Percentiles rank a stretch among this genome's conserved stretches.
Evolutionary conservation across 2,888 invertebrate species (phyloP).

Genomic region (Elysia crispata): DNA sequence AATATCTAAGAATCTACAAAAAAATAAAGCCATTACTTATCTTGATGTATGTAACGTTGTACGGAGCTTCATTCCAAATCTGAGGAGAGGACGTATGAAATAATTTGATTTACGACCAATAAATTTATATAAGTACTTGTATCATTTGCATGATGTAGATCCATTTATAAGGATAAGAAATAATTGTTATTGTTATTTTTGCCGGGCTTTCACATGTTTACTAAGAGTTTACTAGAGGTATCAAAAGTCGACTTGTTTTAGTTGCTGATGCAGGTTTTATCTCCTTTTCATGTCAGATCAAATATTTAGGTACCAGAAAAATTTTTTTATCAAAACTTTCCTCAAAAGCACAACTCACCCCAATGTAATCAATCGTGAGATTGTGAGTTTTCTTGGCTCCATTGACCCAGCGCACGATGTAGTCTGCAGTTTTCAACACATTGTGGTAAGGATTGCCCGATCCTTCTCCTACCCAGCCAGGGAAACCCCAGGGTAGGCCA

Average conservation of each 20-base stretch:
- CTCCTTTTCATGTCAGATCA: too few species aligned
- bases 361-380: slow-evolving; percentile 76
- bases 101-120: neutral
- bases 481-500: slow-evolving; percentile 76
- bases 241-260: too few species aligned
- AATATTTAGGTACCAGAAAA: too few species aligned
- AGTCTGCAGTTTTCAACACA: slow-evolving; percentile 61
- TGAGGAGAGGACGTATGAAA: slow-evolving; percentile 49
- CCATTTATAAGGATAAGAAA: too few species aligned
- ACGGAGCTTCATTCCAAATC: slow-evolving; percentile 73
- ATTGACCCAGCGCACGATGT: slow-evolving; percentile 75
- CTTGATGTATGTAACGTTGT: slow-evolving; percentile 73
- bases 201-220: too few species aligned
- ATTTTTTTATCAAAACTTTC: too few species aligned
- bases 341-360: slow-evolving; percentile 59
- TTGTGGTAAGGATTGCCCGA: slow-evolving; percentile 66
- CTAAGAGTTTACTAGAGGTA: too few species aligned
- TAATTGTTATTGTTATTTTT: too few species aligned
- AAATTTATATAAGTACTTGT: too few species aligned
- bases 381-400: slow-evolving; percentile 71
- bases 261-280: too few species aligned
- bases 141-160: too few species aligned
- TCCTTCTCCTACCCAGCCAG: slow-evolving; percentile 74
- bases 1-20: neutral
- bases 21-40: slow-evolving; percentile 52